Conservation (phyloP, 1,140 invertebrate genomes). For the Drosophila kanapiae region DNA sequence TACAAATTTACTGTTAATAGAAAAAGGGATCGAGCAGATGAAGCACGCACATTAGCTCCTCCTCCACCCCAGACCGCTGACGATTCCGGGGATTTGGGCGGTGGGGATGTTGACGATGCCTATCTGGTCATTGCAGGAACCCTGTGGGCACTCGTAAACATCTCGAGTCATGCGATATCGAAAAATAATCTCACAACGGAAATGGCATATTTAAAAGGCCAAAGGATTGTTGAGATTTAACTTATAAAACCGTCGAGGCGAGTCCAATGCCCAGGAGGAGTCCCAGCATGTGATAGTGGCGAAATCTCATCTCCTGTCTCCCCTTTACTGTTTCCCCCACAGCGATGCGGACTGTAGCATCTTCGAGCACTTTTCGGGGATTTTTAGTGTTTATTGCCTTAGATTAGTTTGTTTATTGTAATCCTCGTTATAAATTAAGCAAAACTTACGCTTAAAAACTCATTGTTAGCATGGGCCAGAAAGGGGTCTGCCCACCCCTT, state of each 20-base stretch:
- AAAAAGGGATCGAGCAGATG: constrained; percentile 71
- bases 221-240: constrained; percentile 80
- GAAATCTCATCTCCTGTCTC: constrained; percentile 37
- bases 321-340: not conserved
- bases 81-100: constrained; percentile 21
- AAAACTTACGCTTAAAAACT: constrained; percentile 77
- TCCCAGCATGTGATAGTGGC: constrained; percentile 24
- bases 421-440: constrained; percentile 83
- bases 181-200: constrained; percentile 81
- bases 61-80: constrained; percentile 10
- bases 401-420: constrained; percentile 84
- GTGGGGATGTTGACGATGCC: constrained; percentile 49
- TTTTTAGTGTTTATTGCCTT: constrained; percentile 82
- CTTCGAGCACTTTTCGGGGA: constrained; percentile 71
- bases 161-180: constrained; percentile 79
- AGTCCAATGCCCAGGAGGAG: constrained; percentile 32
- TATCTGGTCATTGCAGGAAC: constrained; percentile 63
- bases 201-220: constrained; percentile 82
- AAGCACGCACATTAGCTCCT: constrained; percentile 63
- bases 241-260: constrained; percentile 63
- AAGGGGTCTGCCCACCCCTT: constrained; percentile 51
- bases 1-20: constrained; percentile 83
- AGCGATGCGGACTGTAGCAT: constrained; percentile 21
- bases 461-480: constrained; percentile 35
- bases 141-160: constrained; percentile 73